These are phyloP conservation scores for Cerastis rubricosa DNA, from an alignment of 2,888 invertebrate species.

Conservation along the genomic window DNA sequence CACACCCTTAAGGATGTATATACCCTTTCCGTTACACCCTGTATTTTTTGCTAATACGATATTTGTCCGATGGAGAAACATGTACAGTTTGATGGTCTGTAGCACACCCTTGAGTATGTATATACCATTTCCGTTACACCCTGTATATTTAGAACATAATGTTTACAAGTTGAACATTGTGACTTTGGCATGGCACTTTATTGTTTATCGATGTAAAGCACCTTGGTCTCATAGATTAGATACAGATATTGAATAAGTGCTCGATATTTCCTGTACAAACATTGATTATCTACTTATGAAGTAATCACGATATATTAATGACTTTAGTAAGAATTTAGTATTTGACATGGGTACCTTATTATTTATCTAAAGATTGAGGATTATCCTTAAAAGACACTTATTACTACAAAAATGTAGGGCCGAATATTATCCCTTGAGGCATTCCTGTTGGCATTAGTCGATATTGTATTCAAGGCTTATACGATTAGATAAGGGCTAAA, in stretches of 20 bases:
- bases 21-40: too few species aligned
- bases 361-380: slow-evolving; percentile 12
- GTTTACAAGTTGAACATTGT: background rate
- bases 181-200: slow-evolving; percentile 17
- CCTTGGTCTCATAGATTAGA: slow-evolving; percentile 46
- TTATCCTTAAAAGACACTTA: slow-evolving; percentile 8
- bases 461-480: slow-evolving; percentile 3
- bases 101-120: too few species aligned
- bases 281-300: slow-evolving; percentile 32
- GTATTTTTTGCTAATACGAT: too few species aligned
- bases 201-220: slow-evolving; percentile 42
- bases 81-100: too few species aligned
- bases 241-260: slow-evolving; percentile 39
- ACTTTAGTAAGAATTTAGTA: slow-evolving; percentile 32
- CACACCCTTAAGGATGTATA: too few species aligned
- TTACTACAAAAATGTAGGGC: slow-evolving; percentile 2
- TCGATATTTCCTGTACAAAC: slow-evolving; percentile 34
- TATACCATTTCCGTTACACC: too few species aligned
- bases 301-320: slow-evolving; percentile 33
- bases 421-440: slow-evolving; percentile 22
- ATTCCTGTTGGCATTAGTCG: slow-evolving; percentile 2
- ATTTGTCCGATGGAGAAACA: too few species aligned
- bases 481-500: slow-evolving; percentile 11
- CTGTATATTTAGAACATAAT: background rate
- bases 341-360: background rate